A percentile compares a stretch with the other conserved stretches of the same genome.
Evolutionary conservation across 2,113 vertebrate genomes (phyloP).

Genomic region (Puffinus mauretanicus): DNA sequence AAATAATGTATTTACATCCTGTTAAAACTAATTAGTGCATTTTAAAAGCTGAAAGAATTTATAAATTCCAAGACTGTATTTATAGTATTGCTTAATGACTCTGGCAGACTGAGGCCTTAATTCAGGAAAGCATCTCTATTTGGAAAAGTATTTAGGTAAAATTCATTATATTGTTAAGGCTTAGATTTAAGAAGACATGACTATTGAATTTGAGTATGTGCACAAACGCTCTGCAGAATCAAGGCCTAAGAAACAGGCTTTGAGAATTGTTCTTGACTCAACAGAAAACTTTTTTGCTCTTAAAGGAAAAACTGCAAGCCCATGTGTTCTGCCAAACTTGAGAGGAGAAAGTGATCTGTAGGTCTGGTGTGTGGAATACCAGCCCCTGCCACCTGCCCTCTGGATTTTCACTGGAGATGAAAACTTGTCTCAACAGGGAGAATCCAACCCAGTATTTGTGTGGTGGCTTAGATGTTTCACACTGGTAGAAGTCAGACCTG

Average conservation of each 20-base stretch:
- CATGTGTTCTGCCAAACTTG: neutral
- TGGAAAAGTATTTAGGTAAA: neutral
- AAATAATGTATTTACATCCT: neutral
- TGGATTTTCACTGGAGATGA: neutral
- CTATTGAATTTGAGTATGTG: neutral
- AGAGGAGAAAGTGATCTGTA: neutral
- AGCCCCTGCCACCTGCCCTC: neutral
- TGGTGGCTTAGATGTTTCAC: neutral
- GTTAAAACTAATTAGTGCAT: neutral
- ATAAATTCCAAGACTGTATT: neutral
- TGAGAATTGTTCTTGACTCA: neutral
- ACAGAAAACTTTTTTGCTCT: neutral
- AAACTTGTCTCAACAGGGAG: neutral
- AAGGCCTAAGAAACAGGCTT: neutral
- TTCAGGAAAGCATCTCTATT: neutral
- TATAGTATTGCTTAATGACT: neutral
- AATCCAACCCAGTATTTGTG: neutral
- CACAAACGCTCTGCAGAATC: neutral
- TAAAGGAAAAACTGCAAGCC: neutral
- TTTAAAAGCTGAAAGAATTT: neutral
- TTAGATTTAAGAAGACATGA: neutral
- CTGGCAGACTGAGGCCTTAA: neutral
- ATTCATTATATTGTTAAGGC: neutral
- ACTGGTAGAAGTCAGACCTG: neutral
- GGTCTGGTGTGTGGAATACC: neutral